Percentiles rank a stretch among this genome's conserved stretches.
Evolutionary conservation across 23 tunicate species (phyloP).

Genomic region (Oikopleura dioica): DNA sequence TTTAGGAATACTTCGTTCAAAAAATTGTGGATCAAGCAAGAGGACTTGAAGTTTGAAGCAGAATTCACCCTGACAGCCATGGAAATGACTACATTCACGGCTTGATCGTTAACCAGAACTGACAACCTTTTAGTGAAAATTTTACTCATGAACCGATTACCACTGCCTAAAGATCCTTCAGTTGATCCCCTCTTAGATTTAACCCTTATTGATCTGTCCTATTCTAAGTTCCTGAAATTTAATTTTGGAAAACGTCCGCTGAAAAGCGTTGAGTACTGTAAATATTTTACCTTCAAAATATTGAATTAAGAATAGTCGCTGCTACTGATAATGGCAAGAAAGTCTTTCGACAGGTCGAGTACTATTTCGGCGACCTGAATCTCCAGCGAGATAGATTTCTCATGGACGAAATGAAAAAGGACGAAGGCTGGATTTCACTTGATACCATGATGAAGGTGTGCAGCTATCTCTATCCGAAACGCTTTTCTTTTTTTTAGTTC

Average conservation of each 20-base stretch:
- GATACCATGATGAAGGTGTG: conserved; percentile 66
- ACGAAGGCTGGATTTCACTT: conserved; percentile 89
- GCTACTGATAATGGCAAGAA: no score
- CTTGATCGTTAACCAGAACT: no score
- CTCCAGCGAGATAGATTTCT: conserved; percentile 72
- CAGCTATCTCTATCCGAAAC: no score
- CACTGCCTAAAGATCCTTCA: no score
- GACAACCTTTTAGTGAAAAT: no score
- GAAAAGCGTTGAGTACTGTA: no score
- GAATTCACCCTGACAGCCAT: background rate
- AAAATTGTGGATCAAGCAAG: background rate
- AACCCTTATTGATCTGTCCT: no score
- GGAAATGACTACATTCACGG: conserved; percentile 11
- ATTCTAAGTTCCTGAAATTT: no score
- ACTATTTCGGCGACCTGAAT: conserved; percentile 86
- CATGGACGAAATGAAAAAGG: conserved; percentile 52
- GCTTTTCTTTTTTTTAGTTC: background rate
- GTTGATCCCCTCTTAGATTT: no score
- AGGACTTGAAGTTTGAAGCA: background rate
- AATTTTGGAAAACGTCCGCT: background rate
- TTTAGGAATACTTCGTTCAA: background rate
- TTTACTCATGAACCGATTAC: no score
- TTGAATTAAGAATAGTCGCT: no score
- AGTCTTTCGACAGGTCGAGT: conserved; percentile 52
- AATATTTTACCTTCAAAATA: no score